These are phyloP conservation scores for Drosophila kepulauana DNA, from an alignment of 1,140 invertebrate species.

Conservation along the genomic window DNA sequence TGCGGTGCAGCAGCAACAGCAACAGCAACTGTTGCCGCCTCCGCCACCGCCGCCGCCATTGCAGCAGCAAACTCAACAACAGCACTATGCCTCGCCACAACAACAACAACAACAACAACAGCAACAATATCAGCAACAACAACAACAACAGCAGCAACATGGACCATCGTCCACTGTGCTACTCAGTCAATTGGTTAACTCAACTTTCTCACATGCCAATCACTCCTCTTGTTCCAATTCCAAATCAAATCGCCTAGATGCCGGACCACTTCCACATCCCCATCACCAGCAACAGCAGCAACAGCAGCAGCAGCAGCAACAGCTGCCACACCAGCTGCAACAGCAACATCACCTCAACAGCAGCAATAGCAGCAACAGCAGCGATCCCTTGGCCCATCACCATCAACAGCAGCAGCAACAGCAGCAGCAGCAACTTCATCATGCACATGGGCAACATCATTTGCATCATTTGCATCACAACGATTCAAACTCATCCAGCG, in stretches of 20 bases:
- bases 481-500: slow-evolving; percentile 74
- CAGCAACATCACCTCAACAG: slow-evolving; percentile 41
- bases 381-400: slow-evolving; percentile 23
- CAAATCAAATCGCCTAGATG: slow-evolving; percentile 68
- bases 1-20: slow-evolving; percentile 35
- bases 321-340: slow-evolving; percentile 49
- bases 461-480: slow-evolving; percentile 43
- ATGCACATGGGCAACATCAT: slow-evolving; percentile 49
- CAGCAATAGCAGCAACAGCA: slow-evolving; percentile 48
- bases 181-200: slow-evolving; percentile 85
- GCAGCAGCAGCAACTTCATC: slow-evolving; percentile 39
- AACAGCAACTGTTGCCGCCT: slow-evolving; percentile 63
- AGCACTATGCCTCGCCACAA: slow-evolving; percentile 67
- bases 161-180: slow-evolving; percentile 82
- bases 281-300: slow-evolving; percentile 52
- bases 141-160: slow-evolving; percentile 68
- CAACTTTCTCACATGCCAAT: slow-evolving; percentile 78
- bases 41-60: slow-evolving; percentile 54
- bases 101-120: slow-evolving; percentile 87
- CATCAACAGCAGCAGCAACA: slow-evolving; percentile 38
- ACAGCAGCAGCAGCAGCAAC: slow-evolving; percentile 51
- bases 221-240: slow-evolving; percentile 65
- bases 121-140: slow-evolving; percentile 87
- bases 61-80: slow-evolving; percentile 62
- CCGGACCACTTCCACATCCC: slow-evolving; percentile 38